These are phyloP conservation scores for Aphrocallistes beatrix DNA, from an alignment of 37 sponge, comb jelly and placozoan genomes.

Conservation along the genomic window DNA sequence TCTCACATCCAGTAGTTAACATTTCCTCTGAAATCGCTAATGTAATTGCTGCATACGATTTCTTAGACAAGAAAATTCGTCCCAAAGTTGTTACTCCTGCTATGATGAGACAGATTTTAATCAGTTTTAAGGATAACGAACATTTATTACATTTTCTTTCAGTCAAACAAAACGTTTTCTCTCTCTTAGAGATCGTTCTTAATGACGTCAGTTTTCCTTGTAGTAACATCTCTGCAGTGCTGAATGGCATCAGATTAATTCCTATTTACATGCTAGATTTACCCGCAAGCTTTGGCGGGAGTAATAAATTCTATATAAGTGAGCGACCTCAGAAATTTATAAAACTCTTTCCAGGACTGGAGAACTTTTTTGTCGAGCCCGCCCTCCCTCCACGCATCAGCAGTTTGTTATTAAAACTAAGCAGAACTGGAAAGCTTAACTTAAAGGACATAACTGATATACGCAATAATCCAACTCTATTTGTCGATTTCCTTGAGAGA, in stretches of 20 bases:
- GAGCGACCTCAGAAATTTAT: background rate
- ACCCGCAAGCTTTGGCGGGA: background rate
- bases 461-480: background rate
- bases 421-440: background rate
- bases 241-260: constrained; percentile 2
- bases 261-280: background rate
- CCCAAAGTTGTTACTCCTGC: background rate
- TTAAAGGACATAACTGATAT: background rate
- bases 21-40: background rate
- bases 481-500: background rate
- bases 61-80: background rate
- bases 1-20: background rate
- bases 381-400: background rate
- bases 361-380: background rate
- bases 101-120: background rate
- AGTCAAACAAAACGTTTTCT: background rate
- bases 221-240: background rate
- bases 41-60: background rate
- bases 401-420: background rate
- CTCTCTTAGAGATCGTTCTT: background rate
- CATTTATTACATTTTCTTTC: background rate
- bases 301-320: background rate
- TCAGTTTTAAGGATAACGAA: background rate
- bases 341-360: background rate
- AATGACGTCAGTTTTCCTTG: background rate